These are phyloP conservation scores for Brenthis ino DNA, from an alignment of 2,888 invertebrate genomes.

Conservation along the genomic window DNA sequence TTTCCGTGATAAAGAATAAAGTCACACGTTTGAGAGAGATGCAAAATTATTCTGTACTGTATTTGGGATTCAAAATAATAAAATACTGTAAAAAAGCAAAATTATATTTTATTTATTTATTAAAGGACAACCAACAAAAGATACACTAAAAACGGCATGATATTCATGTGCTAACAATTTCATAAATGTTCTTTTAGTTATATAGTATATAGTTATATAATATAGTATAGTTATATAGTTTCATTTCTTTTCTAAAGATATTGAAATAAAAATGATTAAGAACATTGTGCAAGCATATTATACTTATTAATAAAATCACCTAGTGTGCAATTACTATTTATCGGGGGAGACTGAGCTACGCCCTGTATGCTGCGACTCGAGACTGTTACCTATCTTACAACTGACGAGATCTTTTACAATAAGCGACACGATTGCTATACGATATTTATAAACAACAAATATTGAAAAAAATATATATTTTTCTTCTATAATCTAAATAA, in stretches of 20 bases:
- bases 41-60: too few species aligned
- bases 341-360: slow-evolving; percentile 66
- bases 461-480: not conserved
- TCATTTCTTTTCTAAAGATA: not conserved
- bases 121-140: too few species aligned
- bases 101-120: too few species aligned
- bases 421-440: slow-evolving; percentile 37
- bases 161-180: too few species aligned
- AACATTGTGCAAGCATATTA: not conserved
- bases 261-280: not conserved
- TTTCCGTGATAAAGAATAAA: too few species aligned
- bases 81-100: too few species aligned
- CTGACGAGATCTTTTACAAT: slow-evolving; percentile 45
- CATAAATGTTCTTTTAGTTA: too few species aligned
- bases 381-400: slow-evolving; percentile 56
- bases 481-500: not conserved
- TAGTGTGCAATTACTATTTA: slow-evolving; percentile 52
- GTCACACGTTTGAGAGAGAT: too few species aligned
- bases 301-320: slow-evolving; percentile 41
- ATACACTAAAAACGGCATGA: too few species aligned
- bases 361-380: slow-evolving; percentile 53
- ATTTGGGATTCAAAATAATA: too few species aligned
- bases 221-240: too few species aligned
- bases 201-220: too few species aligned
- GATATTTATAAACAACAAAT: slow-evolving; percentile 6